Evolutionary conservation across 2,888 invertebrate species (phyloP).

Genomic region (Drosophila silvestris): DNA sequence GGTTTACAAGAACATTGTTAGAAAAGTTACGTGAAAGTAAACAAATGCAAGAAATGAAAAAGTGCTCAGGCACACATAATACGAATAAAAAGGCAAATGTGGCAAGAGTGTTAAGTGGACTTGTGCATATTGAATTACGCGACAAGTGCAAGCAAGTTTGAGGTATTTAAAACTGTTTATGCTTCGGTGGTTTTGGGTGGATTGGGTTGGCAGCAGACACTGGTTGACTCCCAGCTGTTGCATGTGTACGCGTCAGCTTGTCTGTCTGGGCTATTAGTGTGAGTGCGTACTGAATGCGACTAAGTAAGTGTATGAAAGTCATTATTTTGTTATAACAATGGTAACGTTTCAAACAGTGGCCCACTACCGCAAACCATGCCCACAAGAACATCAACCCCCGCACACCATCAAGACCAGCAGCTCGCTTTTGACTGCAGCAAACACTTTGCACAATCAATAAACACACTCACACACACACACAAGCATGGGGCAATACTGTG

Average conservation of each 20-base stretch:
- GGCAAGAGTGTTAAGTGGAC: constrained; percentile 44
- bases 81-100: constrained; percentile 44
- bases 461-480: constrained; percentile 20
- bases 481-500: constrained; percentile 14
- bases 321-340: constrained; percentile 79
- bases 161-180: constrained; percentile 76
- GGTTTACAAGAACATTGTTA: constrained; percentile 23
- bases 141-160: constrained; percentile 77
- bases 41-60: constrained; percentile 16
- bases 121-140: constrained; percentile 80
- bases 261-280: constrained; percentile 23
- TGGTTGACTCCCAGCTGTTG: constrained; percentile 18
- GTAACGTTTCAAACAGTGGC: constrained; percentile 63
- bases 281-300: constrained; percentile 34
- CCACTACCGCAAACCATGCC: constrained; percentile 28
- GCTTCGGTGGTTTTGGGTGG: constrained; percentile 35
- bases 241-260: constrained; percentile 12
- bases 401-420: constrained; percentile 9
- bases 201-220: constrained; percentile 1
- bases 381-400: background rate
- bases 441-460: constrained; percentile 77
- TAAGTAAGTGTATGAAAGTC: constrained; percentile 60
- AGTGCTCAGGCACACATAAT: constrained; percentile 20
- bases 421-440: constrained; percentile 47
- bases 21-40: constrained; percentile 5